phyloP scores from a whole-genome alignment of 2,888 invertebrate species.

The Poecilus cupreus region DNA sequence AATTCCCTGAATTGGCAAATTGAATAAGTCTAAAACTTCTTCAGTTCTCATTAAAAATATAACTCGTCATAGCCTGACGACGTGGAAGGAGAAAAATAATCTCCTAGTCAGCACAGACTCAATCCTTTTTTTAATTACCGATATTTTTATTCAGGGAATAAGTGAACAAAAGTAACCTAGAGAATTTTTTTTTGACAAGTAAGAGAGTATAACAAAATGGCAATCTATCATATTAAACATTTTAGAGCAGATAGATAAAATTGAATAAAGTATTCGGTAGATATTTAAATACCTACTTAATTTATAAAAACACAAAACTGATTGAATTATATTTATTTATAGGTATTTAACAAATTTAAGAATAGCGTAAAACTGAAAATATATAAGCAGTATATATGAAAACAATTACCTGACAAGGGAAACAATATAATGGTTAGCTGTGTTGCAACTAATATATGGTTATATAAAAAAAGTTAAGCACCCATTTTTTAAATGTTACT shows the following conservation, averaged over 20 bases:
- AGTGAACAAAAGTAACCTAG: background rate
- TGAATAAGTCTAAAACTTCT: background rate
- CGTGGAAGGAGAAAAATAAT: background rate
- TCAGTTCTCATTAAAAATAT: conserved; percentile 36
- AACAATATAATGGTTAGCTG: no score
- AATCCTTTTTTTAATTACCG: conserved; percentile 27
- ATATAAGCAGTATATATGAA: no score
- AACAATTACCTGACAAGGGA: no score
- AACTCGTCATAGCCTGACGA: background rate
- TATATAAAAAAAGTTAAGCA: no score
- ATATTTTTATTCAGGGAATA: conserved; percentile 11
- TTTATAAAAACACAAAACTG: no score
- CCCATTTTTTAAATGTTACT: background rate
- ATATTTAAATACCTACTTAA: no score
- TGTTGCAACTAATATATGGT: no score
- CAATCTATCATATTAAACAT: no score
- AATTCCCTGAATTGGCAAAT: background rate
- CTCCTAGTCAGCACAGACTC: background rate
- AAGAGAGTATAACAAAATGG: background rate
- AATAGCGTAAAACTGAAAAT: no score
- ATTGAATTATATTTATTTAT: no score
- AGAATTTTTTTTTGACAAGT: background rate
- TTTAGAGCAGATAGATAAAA: background rate
- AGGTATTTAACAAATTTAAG: no score
- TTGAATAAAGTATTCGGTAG: no score